Evolutionary conservation across 2,113 vertebrate genomes (phyloP).

Genomic region (Gallinago media): DNA sequence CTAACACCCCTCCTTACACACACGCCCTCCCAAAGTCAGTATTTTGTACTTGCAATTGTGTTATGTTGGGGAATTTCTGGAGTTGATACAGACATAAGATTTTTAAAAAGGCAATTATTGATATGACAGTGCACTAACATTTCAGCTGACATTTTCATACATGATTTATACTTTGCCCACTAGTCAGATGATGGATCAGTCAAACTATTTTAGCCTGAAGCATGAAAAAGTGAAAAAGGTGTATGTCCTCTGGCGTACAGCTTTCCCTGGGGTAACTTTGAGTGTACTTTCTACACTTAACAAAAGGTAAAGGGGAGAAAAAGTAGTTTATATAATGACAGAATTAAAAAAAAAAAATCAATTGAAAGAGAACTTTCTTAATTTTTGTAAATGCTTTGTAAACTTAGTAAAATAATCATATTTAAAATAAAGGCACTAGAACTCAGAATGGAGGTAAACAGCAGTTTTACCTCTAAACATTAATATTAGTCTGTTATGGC

Average conservation of each 20-base stretch:
- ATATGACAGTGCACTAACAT: conserved; percentile 43
- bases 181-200: conserved; percentile 49
- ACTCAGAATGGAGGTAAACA: background rate
- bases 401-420: background rate
- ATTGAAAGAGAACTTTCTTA: background rate
- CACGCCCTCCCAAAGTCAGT: background rate
- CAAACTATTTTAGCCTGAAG: conserved; percentile 57
- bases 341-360: background rate
- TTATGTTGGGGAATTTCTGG: background rate
- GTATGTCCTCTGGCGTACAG: conserved; percentile 20
- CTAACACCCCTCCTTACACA: too few relatives aligned
- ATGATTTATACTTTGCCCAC: conserved; percentile 59
- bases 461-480: background rate
- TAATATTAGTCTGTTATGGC: background rate
- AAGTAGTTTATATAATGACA: background rate
- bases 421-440: background rate
- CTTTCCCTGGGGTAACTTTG: conserved; percentile 9
- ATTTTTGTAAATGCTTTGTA: background rate
- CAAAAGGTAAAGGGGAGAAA: background rate
- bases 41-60: background rate
- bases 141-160: conserved; percentile 65
- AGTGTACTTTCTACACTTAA: conserved; percentile 21
- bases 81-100: background rate
- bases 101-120: conserved; percentile 47
- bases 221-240: conserved; percentile 47